Conservation (phyloP, 2,113 vertebrate species). For the Phaethornis superciliosus region DNA sequence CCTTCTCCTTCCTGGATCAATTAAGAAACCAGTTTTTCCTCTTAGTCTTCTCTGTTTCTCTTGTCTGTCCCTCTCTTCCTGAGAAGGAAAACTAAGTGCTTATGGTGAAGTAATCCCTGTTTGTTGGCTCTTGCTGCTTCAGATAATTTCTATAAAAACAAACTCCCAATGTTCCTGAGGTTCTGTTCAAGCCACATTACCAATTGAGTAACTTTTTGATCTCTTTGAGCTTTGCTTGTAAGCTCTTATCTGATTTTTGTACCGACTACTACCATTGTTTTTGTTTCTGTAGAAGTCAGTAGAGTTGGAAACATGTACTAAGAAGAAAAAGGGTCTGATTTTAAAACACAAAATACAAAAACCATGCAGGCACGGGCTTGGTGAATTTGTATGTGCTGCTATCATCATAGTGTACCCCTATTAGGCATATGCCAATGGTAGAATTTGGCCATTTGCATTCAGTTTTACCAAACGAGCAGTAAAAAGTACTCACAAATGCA, state of each 20-base stretch:
- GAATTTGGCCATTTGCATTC: neutral
- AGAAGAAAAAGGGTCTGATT: neutral
- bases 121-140: conserved; percentile 46
- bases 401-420: neutral
- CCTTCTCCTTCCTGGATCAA: conserved; percentile 57
- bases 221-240: neutral
- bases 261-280: neutral
- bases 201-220: neutral
- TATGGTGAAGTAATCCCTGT: conserved; percentile 55
- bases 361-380: neutral
- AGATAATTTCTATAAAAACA: conserved; percentile 47
- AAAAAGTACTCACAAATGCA: neutral
- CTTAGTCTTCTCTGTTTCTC: conserved; percentile 20
- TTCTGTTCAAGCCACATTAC: neutral
- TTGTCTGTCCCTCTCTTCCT: neutral
- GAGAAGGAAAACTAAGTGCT: conserved; percentile 7
- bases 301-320: neutral
- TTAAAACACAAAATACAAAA: neutral
- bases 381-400: neutral
- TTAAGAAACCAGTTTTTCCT: conserved; percentile 75
- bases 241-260: neutral
- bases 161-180: conserved; percentile 3
- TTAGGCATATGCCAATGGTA: neutral
- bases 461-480: neutral
- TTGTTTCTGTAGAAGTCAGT: neutral